Base-by-base conservation (phyloP, 2,113 vertebrate species). In the Corydoras sp. region DNA sequence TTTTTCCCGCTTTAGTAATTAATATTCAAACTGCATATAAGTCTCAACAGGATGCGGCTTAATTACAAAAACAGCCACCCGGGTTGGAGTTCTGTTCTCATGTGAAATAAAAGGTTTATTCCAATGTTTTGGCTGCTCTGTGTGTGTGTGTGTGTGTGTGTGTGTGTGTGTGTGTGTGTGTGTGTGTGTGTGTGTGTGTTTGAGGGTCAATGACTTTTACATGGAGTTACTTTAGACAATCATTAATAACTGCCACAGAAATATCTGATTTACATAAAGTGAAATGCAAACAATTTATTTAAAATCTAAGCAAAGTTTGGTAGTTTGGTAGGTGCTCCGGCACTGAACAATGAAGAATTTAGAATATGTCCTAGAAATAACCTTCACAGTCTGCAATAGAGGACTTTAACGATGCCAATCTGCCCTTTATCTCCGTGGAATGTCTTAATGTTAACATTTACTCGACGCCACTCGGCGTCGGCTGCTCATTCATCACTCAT, bases 381-480 rank as follows among this genome's bases (percentile, higher is more conserved):
- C 29, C 18, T 62, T 70, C 58, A 67, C 58, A 35, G 61, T 35
- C 71, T 48, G 4, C 48, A 48, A 9, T 30, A 43, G 9, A 9
- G 51, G 9, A 3, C 4, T 1, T 30, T 43, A 60, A 15, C 35
- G 49, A 35, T 58, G 55, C 15, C 8, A 7, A 10, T 13, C 10
- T 49, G 14, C 51, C 71, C 58, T 66, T 60, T 74, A 69, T 76
- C 67, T 73, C 58, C 49, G 71, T 30, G 61, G 62, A 32, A 24
- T 61, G 51, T 55, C 51, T 69, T 78, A 74, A 79, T 72, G 68
- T 43, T 13, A 83, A 83, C 82, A 80, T 85, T 86, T 79, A 81
- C 76, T 69, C 58, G 74, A 60, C 18, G 62, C 10, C 24, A 43
- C 73, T 63, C 56, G 49, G 49, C 49, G n/a, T n/a, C 69, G 14